Percentiles rank a stretch among this genome's conserved stretches.
phyloP scores from a whole-genome alignment of 2,888 invertebrate species.

The Nesidiocoris tenuis region DNA sequence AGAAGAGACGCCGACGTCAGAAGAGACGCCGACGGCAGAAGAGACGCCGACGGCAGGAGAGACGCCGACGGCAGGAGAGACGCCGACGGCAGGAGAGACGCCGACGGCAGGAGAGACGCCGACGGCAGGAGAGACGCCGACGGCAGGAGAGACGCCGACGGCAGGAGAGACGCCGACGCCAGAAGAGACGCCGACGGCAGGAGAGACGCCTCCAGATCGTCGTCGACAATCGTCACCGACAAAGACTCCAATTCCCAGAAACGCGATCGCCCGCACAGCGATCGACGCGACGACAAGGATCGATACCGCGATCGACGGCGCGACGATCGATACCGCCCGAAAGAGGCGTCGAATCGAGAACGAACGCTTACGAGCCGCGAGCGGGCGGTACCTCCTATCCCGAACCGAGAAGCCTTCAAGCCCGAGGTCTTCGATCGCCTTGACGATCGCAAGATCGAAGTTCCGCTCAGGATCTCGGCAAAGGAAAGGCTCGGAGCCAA shows the following conservation, averaged over 20 bases:
- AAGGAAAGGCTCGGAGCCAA: conserved; percentile 79
- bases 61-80: too few relatives aligned
- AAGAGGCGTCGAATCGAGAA: conserved; percentile 1
- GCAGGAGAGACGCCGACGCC: too few relatives aligned
- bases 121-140: too few relatives aligned
- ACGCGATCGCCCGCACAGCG: neutral
- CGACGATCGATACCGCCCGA: conserved; percentile 31
- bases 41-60: too few relatives aligned
- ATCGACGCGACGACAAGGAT: conserved; percentile 30
- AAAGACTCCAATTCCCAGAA: neutral
- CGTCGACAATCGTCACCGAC: neutral
- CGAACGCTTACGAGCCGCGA: neutral
- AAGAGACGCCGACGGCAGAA: too few relatives aligned
- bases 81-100: too few relatives aligned
- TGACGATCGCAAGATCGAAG: conserved; percentile 52
- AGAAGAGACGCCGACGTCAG: neutral
- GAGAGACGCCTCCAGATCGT: too few relatives aligned
- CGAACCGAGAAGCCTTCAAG: neutral
- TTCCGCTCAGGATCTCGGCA: conserved; percentile 63
- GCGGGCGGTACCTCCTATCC: neutral
- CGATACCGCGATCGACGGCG: conserved; percentile 13
- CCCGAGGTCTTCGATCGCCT: conserved; percentile 20
- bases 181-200: too few relatives aligned
- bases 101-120: too few relatives aligned
- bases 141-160: too few relatives aligned